Evolutionary conservation across 1,140 invertebrate genomes (phyloP).

Genomic region (Drosophila elegans): DNA sequence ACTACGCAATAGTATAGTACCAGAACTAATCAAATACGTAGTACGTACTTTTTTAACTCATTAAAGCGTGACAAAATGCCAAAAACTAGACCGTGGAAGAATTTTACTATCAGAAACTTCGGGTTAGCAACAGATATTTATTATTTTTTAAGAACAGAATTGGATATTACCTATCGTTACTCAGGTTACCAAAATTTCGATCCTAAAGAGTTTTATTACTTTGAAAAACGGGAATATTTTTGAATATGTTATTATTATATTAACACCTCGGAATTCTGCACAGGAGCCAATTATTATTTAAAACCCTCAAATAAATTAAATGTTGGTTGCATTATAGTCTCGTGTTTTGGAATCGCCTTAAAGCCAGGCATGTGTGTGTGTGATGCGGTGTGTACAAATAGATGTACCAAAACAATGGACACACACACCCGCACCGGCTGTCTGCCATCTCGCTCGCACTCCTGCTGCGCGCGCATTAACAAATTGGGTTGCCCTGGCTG

Average conservation of each 20-base stretch:
- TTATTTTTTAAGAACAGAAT: no score
- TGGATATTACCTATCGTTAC: not conserved
- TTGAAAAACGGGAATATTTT: no score
- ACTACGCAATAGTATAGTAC: not conserved
- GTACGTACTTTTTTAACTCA: not conserved
- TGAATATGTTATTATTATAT: no score
- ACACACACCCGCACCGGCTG: conserved; percentile 44
- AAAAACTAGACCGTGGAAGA: not conserved
- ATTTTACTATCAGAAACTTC: not conserved
- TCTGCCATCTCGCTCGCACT: conserved; percentile 34
- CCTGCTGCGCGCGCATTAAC: conserved; percentile 42
- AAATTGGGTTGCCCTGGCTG: conserved; percentile 68
- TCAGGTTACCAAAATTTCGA: not conserved
- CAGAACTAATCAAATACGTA: not conserved
- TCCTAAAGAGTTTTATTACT: no score
- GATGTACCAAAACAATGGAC: conserved; percentile 78
- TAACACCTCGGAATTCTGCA: no score
- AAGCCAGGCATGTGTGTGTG: not conserved
- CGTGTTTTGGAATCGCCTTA: conserved; percentile 11
- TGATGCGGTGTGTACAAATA: conserved; percentile 69
- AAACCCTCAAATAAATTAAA: not conserved
- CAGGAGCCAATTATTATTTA: no score
- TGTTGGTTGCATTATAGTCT: conserved; percentile 3
- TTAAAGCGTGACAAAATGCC: not conserved
- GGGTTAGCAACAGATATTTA: not conserved